phyloP scores from a whole-genome alignment of 1,140 invertebrate genomes.

The Plutomurus gul region DNA sequence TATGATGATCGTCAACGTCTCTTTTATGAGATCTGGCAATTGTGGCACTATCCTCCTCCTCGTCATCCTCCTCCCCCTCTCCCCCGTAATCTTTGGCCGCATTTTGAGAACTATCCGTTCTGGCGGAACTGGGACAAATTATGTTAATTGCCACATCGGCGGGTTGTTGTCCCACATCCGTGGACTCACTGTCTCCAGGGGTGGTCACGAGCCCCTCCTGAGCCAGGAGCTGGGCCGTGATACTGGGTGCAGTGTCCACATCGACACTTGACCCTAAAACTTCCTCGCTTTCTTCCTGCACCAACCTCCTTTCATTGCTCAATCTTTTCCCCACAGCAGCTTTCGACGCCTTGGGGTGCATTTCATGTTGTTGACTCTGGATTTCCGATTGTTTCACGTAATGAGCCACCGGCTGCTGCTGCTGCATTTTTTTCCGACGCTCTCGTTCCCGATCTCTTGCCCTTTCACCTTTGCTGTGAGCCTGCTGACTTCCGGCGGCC shows the following conservation, averaged over 20 bases:
- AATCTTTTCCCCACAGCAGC: neutral
- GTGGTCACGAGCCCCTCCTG: too few relatives aligned
- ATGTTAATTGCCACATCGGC: constrained; percentile 37
- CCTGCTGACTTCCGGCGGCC: neutral
- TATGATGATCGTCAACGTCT: neutral
- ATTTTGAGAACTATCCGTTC: constrained; percentile 31
- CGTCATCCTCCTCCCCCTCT: neutral
- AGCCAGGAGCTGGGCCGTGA: too few relatives aligned
- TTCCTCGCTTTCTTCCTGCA: neutral
- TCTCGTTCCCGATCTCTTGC: neutral
- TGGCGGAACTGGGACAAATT: constrained; percentile 43
- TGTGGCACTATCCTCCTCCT: neutral
- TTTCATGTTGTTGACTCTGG: neutral
- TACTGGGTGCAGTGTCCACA: too few relatives aligned
- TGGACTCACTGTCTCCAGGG: neutral
- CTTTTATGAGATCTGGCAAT: too few relatives aligned
- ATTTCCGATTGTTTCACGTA: neutral
- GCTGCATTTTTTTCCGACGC: neutral
- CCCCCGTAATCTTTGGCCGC: neutral
- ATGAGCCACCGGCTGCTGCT: neutral
- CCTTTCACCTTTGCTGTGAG: neutral
- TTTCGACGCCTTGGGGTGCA: neutral
- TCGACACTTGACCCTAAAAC: too few relatives aligned
- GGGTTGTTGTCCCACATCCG: neutral
- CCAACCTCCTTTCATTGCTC: neutral